phyloP scores from a whole-genome alignment of 2,888 invertebrate species.

The Odontomyia ornata region DNA sequence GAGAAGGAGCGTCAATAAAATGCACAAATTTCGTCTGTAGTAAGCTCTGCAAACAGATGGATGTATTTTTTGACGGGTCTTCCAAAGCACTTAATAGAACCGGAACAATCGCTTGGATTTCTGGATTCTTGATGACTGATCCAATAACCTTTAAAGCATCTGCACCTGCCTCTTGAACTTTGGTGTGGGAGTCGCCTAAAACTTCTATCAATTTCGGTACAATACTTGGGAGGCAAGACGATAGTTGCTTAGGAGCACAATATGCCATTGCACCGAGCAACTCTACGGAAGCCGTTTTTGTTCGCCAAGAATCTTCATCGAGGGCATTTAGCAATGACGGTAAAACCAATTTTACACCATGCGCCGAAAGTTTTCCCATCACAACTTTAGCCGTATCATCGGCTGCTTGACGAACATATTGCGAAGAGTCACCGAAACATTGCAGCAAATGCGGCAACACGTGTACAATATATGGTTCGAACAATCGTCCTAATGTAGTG shows the following conservation, averaged over 20 bases:
- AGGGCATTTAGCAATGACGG: slow-evolving; percentile 92
- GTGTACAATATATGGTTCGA: slow-evolving; percentile 99
- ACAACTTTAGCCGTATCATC: slow-evolving; percentile 97
- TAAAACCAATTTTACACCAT: slow-evolving; percentile 96
- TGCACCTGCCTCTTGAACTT: slow-evolving; percentile 96
- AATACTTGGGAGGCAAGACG: slow-evolving; percentile 96
- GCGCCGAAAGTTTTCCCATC: slow-evolving; percentile 93
- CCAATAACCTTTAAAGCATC: slow-evolving; percentile 96
- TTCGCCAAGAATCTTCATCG: slow-evolving; percentile 98
- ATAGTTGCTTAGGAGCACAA: slow-evolving; percentile 98
- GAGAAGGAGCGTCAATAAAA: slow-evolving; percentile 97
- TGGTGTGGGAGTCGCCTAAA: slow-evolving; percentile 95
- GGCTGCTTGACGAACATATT: slow-evolving; percentile 94
- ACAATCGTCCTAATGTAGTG: slow-evolving; percentile 86
- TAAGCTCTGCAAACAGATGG: slow-evolving; percentile 89
- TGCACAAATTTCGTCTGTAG: slow-evolving; percentile 98
- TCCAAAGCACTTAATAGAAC: slow-evolving; percentile 89
- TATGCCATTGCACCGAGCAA: slow-evolving; percentile 97
- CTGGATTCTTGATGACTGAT: slow-evolving; percentile 97
- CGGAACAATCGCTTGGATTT: slow-evolving; percentile 94
- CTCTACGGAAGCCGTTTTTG: slow-evolving; percentile 96
- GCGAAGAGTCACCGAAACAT: slow-evolving; percentile 95
- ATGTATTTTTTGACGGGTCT: slow-evolving; percentile 96
- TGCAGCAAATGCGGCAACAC: slow-evolving; percentile 92
- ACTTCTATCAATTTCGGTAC: slow-evolving; percentile 98